Evolutionary conservation across 2,113 vertebrate genomes (phyloP), one percentile per base, ranked within the genome.

Genomic region (Pipra filicauda): DNA sequence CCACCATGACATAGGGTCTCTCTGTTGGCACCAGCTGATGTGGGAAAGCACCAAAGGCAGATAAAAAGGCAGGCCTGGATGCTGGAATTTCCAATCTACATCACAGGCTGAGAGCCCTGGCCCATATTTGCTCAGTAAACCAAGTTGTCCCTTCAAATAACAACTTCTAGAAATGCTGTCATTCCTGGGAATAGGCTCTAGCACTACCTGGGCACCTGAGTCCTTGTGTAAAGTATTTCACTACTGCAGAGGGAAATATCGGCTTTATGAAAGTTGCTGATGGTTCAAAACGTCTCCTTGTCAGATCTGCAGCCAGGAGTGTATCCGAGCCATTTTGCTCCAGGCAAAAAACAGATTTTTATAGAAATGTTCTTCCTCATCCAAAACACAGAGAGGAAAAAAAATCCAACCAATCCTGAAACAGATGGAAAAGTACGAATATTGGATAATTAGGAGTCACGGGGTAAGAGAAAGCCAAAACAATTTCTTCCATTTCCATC

Each of bases 271-370:
- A 95, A 97, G 55, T 74, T 93, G 95, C 88, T 94, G 93, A 95
- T 93, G 80, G 88, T 93, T 94, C 90, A 88, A 84, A 97, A 92
- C 57, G 39, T 95, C 61, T 92, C 73, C 57, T 59, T 81, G 93
- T 87, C 91, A 96, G 96, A 95, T 96, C 93, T 94, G n/a, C 83
- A 95, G 92, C 95, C 92, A 95, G 84, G 48, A 83, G 5, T 87
- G 58, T 73, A 64, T 80, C 79, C 0, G 1, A 93, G 86, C 89
- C 91, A 96, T 91, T 89, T 80, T 67, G 95, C 88, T 91, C 49
- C 57, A 37, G 89, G 94, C 87, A 83, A 95, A 91, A 65, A 94
- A 75, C 44, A 93, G 88, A 84, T 95, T 95, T 97, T 95, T 96
- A 89, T 87, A 89, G 84, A 93, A 94, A 76, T 73, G 44, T 22